Evolutionary conservation across 2,797 vertebrate genomes (phyloP), one percentile per base, ranked within the genome.

Genomic region (Anniella stebbinsi): DNA sequence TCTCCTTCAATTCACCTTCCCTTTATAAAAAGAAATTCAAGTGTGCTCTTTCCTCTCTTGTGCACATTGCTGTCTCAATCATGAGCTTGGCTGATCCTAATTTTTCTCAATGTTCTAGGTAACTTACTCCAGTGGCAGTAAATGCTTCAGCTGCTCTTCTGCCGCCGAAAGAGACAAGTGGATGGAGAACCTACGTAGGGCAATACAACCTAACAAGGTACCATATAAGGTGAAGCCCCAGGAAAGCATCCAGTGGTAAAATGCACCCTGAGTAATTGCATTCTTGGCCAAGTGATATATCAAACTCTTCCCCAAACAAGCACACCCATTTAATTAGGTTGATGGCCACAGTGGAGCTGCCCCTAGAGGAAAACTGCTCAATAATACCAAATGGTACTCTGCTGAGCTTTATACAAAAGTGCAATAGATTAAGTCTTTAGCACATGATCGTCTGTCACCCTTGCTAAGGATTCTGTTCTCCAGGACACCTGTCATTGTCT

Each of bases 161-260:
- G 98, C 98, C 23, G 98, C 98, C 13, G 99, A 99, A 96, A 98
- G 99, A 96, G 99, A 99, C 97, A 99, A 98, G 96, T 99, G 99
- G 99, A 99, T 99, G 98, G 99, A 99, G 95, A 99, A 99, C 96
- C 97, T 99, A 93, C 97, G 98, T 85, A 98, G 99, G 90, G 98
- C 98, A 0, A 97, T 99, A 69, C 99, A 99, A 91, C 99, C 99
- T 8, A 99, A 99, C 97, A 99, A 99, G 98, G 99, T 98, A 97
- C 80, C 48, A 95, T 21, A 73, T 75, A 1, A 83, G 80, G 63
- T 80, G 86, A 87, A 94, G 81, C 81, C n/a, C 45, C 0, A 0
- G 81, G 86, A 94, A 90, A 91, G 36, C 89, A 87, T 94, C 94
- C 92, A 88, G 28, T 0, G 0, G 67, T 92, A 87, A 81, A 86